Base-by-base conservation (phyloP, 2,797 vertebrate species). In the Zenarchopterus dispar region DNA sequence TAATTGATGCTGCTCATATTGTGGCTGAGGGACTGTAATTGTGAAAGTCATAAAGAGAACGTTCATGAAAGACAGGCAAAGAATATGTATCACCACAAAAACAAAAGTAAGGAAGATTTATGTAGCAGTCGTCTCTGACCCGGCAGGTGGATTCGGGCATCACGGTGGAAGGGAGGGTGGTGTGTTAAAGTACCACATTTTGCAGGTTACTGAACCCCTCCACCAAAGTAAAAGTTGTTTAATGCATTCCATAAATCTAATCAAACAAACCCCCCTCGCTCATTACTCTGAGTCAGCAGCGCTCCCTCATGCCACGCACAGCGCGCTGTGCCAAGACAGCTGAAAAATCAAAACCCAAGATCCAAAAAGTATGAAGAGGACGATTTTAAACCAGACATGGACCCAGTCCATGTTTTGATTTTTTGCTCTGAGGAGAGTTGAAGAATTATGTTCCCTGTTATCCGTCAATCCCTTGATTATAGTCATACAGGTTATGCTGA, bases 181-280 rank as follows among this genome's bases (percentile, higher is more conserved):
- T 70, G 83, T 45, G 7, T 69, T 79, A 69, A 84, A 75, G 70
- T 73, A 75, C 70, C 66, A 66, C 66, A 80, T 78, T 90, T 28
- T 88, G 87, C 86, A 86, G 70, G 81, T 62, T 75, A 79, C 54
- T 59, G 58, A 76, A 75, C 65, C 80, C 77, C 81, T 88, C 87
- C 86, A 93, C 80, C 73, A 51, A 85, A 88, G 89, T 81, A 88
- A 91, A 91, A 85, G 77, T 68, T 53, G 74, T 92, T 92, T 92
- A 92, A 93, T 91, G 76, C 72, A 74, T 84, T 86, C 81, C 83
- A 91, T 93, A 91, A 93, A 93, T 93, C 86, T 77, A 90, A 92
- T 92, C 88, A 91, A 92, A 91, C 80, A 87, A 84, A 65, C 52
- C 79, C 77, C 57, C 52, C 73, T 81, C 75, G 81, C 78, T 89